Evolutionary conservation across 2,797 vertebrate species (phyloP).

Genomic region (Morelia viridis): DNA sequence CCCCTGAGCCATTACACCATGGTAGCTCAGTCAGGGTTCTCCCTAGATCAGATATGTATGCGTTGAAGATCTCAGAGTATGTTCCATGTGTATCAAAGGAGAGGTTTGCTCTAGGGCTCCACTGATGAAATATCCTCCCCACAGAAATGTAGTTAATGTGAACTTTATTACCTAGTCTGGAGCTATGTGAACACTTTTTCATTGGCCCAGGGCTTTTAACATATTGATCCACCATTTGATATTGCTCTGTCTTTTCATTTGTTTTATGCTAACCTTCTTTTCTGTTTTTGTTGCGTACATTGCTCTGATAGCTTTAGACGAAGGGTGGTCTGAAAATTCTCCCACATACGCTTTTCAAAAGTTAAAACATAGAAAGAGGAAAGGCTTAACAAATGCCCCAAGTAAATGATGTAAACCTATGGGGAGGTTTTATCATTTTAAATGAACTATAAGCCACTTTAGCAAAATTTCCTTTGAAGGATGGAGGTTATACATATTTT

Average conservation of each 20-base stretch:
- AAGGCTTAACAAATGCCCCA: neutral
- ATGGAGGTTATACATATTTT: neutral
- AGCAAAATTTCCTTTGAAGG: neutral
- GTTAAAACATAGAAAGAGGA: neutral
- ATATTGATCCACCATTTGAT: neutral
- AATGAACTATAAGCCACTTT: neutral
- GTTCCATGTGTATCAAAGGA: neutral
- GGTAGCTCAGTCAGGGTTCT: neutral
- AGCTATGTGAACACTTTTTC: neutral
- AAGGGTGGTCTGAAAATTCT: neutral
- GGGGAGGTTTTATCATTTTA: neutral
- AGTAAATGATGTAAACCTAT: neutral
- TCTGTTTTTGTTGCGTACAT: neutral
- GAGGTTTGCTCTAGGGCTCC: neutral
- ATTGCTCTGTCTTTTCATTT: neutral
- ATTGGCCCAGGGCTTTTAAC: neutral
- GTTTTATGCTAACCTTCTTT: neutral
- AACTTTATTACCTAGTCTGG: neutral
- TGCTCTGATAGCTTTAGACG: neutral
- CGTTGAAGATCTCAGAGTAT: neutral
- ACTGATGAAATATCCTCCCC: neutral
- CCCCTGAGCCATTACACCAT: neutral
- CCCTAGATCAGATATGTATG: neutral
- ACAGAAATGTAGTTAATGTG: neutral
- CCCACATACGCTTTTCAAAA: neutral